Percentiles rank a stretch among this genome's conserved stretches.
Evolutionary conservation across 2,113 vertebrate genomes (phyloP).

Genomic region (Grus americana): DNA sequence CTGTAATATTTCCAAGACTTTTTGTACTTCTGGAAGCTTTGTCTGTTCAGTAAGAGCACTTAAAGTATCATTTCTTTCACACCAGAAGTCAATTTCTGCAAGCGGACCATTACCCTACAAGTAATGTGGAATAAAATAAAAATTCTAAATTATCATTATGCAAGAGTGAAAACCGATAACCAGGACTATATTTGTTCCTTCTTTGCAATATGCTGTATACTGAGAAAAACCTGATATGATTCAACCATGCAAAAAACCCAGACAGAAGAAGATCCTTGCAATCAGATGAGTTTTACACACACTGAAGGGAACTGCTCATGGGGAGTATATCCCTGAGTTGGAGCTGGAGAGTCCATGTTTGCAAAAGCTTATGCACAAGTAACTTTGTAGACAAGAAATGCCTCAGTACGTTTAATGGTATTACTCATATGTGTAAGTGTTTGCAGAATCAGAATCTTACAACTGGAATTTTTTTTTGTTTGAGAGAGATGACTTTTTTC

Average conservation of each 20-base stretch:
- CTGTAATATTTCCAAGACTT: conserved; percentile 80
- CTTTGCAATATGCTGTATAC: not conserved
- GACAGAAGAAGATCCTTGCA: not conserved
- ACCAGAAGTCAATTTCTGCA: conserved; percentile 88
- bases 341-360: not conserved
- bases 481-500: not conserved
- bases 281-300: not conserved
- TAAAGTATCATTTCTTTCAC: conserved; percentile 78
- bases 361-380: not conserved
- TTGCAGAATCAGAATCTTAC: not conserved
- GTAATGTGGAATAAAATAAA: not conserved
- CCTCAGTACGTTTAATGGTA: not conserved
- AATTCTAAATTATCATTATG: not conserved
- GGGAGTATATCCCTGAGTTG: not conserved
- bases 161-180: not conserved
- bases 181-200: not conserved
- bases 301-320: not conserved
- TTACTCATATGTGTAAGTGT: not conserved
- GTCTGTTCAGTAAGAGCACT: conserved; percentile 83
- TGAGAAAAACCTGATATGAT: not conserved
- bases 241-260: not conserved
- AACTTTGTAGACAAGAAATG: not conserved
- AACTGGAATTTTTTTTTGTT: not conserved
- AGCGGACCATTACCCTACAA: conserved; percentile 82
- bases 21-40: conserved; percentile 79